phyloP scores from a whole-genome alignment of 1,140 invertebrate genomes.

The Drosophila yakuba region DNA sequence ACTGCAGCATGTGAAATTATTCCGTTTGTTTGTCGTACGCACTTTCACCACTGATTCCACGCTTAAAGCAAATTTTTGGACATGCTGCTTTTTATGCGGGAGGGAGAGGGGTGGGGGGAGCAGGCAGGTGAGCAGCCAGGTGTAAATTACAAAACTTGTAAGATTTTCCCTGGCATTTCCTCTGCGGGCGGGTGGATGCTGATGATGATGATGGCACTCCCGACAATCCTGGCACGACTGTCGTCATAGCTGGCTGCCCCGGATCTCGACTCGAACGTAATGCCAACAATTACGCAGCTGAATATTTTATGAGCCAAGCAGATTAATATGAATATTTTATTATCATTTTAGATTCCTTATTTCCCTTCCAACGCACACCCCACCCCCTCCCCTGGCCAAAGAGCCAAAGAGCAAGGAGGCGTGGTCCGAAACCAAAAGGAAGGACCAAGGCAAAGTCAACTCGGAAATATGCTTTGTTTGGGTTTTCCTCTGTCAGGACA shows the following conservation, averaged over 20 bases:
- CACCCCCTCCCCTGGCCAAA: no score
- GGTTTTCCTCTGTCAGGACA: conserved; percentile 49
- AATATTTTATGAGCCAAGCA: conserved; percentile 82
- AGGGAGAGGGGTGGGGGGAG: background rate
- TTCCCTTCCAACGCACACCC: conserved; percentile 27
- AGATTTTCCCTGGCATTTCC: conserved; percentile 73
- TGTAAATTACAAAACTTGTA: conserved; percentile 78
- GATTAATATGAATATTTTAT: conserved; percentile 85
- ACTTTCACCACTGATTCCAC: background rate
- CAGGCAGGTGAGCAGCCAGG: conserved; percentile 60
- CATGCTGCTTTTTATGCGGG: background rate
- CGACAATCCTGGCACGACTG: conserved; percentile 40
- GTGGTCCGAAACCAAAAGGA: conserved; percentile 23
- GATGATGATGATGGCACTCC: conserved; percentile 18
- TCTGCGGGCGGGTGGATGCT: background rate
- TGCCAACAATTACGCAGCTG: conserved; percentile 82
- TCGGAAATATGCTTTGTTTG: conserved; percentile 79
- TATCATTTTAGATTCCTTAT: conserved; percentile 81
- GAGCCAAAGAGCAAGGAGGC: no score
- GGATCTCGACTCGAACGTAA: conserved; percentile 56
- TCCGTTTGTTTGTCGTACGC: conserved; percentile 2
- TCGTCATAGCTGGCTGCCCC: conserved; percentile 40
- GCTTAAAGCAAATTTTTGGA: conserved; percentile 16
- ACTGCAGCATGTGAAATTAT: background rate
- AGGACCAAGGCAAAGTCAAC: conserved; percentile 56